Percentiles rank a stretch among this genome's conserved stretches.
These are phyloP conservation scores for Meloidogyne floridensis DNA, from an alignment of 1,140 invertebrate genomes.

Conservation along the genomic window DNA sequence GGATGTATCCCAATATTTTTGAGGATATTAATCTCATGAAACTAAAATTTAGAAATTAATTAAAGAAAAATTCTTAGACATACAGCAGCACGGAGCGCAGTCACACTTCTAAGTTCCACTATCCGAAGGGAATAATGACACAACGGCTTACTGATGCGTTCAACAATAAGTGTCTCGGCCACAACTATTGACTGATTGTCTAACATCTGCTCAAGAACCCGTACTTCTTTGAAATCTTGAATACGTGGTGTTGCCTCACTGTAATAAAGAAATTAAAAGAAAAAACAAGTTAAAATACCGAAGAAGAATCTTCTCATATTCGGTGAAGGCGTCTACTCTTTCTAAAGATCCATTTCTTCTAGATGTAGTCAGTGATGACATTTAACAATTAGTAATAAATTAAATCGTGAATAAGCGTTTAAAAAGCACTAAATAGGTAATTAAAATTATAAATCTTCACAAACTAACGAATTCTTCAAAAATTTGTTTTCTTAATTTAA, in stretches of 20 bases:
- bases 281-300: neutral
- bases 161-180: constrained; percentile 23
- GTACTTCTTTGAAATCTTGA: constrained; percentile 14
- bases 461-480: too few species aligned
- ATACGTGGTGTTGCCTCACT: neutral
- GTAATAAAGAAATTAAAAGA: neutral
- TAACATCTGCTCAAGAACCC: constrained; percentile 15
- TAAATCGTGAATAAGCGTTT: neutral
- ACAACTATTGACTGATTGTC: constrained; percentile 22
- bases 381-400: neutral
- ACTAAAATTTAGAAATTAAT: constrained; percentile 7
- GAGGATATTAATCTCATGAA: constrained; percentile 25
- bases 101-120: constrained; percentile 24
- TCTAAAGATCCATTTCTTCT: neutral
- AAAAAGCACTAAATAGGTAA: too few species aligned
- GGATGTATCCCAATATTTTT: constrained; percentile 18
- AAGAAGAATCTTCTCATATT: neutral
- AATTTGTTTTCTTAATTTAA: too few species aligned
- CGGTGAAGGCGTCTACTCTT: neutral
- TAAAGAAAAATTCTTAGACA: neutral
- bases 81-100: constrained; percentile 17
- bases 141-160: constrained; percentile 1
- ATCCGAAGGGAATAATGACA: constrained; percentile 20
- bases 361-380: neutral
- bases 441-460: too few species aligned